Evolutionary conservation across 2,113 vertebrate species (phyloP).

Genomic region (Chelonoidis abingdonii): DNA sequence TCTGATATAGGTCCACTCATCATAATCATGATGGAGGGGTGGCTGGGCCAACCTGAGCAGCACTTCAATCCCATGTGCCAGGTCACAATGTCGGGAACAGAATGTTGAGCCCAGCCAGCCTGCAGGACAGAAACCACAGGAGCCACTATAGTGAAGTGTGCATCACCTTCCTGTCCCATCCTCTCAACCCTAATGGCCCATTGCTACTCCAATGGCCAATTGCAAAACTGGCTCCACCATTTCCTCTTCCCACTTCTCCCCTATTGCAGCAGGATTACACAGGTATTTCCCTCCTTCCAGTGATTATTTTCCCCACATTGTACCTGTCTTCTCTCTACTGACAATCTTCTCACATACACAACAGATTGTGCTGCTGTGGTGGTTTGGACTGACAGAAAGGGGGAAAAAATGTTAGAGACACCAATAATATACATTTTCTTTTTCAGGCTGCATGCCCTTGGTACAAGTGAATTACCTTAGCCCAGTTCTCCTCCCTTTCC

Average conservation of each 20-base stretch:
- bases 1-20: neutral
- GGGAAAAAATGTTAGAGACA: neutral
- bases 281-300: neutral
- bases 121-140: neutral
- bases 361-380: neutral
- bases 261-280: neutral
- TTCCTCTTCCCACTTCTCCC: neutral
- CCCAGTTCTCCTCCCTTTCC: neutral
- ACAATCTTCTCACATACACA: neutral
- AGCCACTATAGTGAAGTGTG: neutral
- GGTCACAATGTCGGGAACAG: neutral
- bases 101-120: neutral
- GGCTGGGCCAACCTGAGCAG: neutral
- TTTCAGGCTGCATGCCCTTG: neutral
- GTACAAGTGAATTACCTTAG: neutral
- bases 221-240: neutral
- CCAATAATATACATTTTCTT: neutral
- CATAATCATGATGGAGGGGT: neutral
- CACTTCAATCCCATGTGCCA: neutral
- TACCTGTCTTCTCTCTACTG: neutral
- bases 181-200: neutral
- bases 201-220: too few species aligned
- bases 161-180: neutral
- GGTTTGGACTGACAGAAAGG: neutral
- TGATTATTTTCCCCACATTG: neutral